Evolutionary conservation across 1,140 invertebrate species (phyloP), one percentile per base, ranked within the genome.

Genomic region (Ylistrum balloti): DNA sequence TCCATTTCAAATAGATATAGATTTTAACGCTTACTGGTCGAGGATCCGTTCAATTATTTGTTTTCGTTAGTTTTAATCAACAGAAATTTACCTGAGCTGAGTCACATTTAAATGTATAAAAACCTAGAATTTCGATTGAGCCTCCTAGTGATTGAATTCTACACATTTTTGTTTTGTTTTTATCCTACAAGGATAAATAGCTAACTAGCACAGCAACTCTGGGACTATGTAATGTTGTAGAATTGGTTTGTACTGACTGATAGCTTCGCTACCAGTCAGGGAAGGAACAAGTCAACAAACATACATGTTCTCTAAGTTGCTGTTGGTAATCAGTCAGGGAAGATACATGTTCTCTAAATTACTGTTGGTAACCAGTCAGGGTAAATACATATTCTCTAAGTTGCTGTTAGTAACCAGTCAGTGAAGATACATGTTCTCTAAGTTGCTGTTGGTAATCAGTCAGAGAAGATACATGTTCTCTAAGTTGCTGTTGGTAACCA

Each of bases 1-100:
- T 74, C 56, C 56, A 28, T 74, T 74, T 74, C 22, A 74, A 74
- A 74, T 28, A 74, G 56, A 74, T 74, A 74, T 74, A 74, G 56
- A 74, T 74, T 74, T n/a, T 74, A 74, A 74, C 56, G 5, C 22
- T 74, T 28, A 74, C 56, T 17, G 17, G 56, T 28, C 5, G 56
- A 74, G 56, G 56, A 2, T 74, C 56, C 28, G 22, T 17, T 22
- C 3, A 74, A 74, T 74, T 74, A 74, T 74, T 74, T 74, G 56
- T 74, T 74, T 74, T 74, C 56, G n/a, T 74, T 74, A 74, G 56
- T n/a, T 74, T n/a, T 74, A 74, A 74, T 74, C n/a, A 74, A 74
- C 56, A 74, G 56, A 74, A 74, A 74, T 74, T 74, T 17, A 74
- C 56, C 56, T 74, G 56, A 74, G 56, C 56, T 74, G 56, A 74